Evolutionary conservation across 2,797 vertebrate species (phyloP), one percentile per base, ranked within the genome.

Genomic region (Mormyrops boulengeri): DNA sequence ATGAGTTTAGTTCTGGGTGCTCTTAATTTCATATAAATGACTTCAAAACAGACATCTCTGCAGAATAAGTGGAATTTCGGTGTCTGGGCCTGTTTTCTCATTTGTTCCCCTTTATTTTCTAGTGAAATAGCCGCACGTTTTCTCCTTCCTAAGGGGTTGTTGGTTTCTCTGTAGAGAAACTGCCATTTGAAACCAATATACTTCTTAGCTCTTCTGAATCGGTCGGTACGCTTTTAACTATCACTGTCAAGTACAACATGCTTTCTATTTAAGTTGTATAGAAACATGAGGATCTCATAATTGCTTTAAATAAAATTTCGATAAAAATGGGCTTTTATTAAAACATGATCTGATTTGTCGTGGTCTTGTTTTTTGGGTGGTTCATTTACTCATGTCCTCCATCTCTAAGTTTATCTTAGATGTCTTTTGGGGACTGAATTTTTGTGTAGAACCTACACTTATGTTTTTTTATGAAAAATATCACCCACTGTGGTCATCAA

Each of bases 191-290:
- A 26, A 57, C 50, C 57, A 82, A 87, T 85, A 30, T 26, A 93
- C 94, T 91, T 47, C 87, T 60, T 55, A 89, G 47, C 85, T 50
- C 53, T 22, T 82, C 30, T 90, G 92, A 91, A 92, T 69, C 89
- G 91, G 73, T 62, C 14, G 92, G 91, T 93, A 93, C 90, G 92
- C 93, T 93, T 94, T 57, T 90, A 89, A 93, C 91, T 93, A 91
- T 94, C 93, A 94, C 92, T 94, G 94, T 94, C 93, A 91, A 95
- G 94, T 95, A 94, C 88, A 93, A 94, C 93, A 94, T 93, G 94
- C 95, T 96, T 95, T 96, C 93, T 96, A 96, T 96, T 96, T 95
- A 95, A 96, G 95, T 95, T 95, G 91, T 94, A 93, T 90, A 90
- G 93, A 93, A 94, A 93, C 93, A 91, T 93, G 91, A 89, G 92